Percentiles rank a stretch among this genome's conserved stretches.
These are phyloP conservation scores for Capreolus pygargus DNA, from an alignment of 2,113 vertebrate species.

Conservation along the genomic window DNA sequence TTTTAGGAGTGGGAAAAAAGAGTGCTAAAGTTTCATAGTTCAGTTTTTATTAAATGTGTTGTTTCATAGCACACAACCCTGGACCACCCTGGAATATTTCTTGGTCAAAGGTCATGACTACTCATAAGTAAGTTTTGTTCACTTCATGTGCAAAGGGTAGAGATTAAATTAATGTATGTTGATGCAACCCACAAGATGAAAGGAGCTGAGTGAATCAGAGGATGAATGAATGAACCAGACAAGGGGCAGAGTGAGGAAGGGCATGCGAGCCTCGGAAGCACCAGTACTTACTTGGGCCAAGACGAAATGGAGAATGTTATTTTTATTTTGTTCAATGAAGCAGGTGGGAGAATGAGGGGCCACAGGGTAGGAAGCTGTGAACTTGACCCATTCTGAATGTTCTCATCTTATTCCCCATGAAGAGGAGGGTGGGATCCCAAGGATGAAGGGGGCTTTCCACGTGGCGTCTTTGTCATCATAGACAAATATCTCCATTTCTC, in stretches of 20 bases:
- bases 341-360: neutral
- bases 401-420: neutral
- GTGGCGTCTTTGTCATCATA: neutral
- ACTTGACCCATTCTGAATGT: neutral
- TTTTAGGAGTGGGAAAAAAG: neutral
- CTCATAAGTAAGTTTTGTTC: neutral
- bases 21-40: neutral
- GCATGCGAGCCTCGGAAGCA: fast-evolving
- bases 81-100: neutral
- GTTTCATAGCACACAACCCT: neutral
- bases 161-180: neutral
- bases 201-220: neutral
- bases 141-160: neutral
- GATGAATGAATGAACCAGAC: neutral
- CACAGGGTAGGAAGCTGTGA: no score
- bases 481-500: neutral
- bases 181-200: neutral
- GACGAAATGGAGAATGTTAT: neutral
- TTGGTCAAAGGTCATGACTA: neutral
- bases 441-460: neutral
- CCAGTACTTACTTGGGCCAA: neutral
- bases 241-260: no score
- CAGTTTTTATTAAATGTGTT: neutral
- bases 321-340: neutral
- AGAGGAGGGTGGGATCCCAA: neutral